Percentiles rank a stretch among this genome's conserved stretches.
phyloP scores from a whole-genome alignment of 2,888 invertebrate species.

The Apotomis turbidana region DNA sequence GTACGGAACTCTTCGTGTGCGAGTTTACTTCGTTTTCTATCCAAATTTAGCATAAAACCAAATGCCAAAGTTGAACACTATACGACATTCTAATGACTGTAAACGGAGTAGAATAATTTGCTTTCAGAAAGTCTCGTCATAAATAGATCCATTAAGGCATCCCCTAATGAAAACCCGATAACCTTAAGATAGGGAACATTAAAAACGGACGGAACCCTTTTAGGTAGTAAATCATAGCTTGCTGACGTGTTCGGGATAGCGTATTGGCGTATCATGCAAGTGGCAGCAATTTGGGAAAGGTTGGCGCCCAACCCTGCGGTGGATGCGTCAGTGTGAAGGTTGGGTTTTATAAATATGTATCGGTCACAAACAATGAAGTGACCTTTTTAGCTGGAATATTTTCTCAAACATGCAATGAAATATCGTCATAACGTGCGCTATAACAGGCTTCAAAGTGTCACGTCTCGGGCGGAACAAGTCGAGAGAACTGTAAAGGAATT shows the following conservation, averaged over 20 bases:
- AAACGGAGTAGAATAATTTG: not conserved
- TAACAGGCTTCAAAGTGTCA: too few relatives aligned
- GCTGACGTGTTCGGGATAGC: conserved; percentile 13
- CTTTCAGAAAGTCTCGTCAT: not conserved
- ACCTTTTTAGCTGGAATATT: too few relatives aligned
- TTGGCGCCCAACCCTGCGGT: not conserved
- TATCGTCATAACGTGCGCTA: too few relatives aligned
- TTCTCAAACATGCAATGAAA: too few relatives aligned
- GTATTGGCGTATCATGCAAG: conserved; percentile 4
- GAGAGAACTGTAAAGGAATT: too few relatives aligned
- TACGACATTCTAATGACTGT: not conserved
- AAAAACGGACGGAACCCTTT: conserved; percentile 2
- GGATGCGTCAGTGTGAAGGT: not conserved
- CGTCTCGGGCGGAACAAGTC: too few relatives aligned
- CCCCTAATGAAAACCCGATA: conserved; percentile 13
- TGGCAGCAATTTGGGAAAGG: conserved; percentile 29
- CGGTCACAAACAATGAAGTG: too few relatives aligned
- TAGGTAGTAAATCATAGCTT: conserved; percentile 1
- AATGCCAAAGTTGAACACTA: not conserved
- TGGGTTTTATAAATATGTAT: not conserved
- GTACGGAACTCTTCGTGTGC: too few relatives aligned
- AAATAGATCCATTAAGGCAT: conserved; percentile 26
- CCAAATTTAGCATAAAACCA: not conserved
- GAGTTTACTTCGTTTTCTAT: too few relatives aligned
- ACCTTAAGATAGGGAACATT: conserved; percentile 1